A percentile compares a stretch with the other conserved stretches of the same genome.
Conservation (phyloP, 2,888 invertebrate genomes). For the Cancer borealis region DNA sequence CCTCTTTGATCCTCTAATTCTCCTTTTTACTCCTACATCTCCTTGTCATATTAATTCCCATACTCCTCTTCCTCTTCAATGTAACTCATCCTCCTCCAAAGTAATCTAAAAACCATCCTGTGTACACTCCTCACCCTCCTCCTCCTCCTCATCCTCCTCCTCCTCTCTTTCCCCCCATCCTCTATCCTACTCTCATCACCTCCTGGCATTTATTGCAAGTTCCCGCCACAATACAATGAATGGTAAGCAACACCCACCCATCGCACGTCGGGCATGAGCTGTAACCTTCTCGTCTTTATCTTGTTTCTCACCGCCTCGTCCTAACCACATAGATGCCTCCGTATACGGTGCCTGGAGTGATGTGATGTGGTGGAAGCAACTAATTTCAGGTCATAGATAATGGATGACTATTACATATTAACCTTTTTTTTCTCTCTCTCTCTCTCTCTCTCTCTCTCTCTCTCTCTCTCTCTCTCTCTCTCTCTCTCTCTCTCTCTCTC, state of each 20-base stretch:
- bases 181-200: not conserved
- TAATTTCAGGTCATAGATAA: no score
- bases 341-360: no score
- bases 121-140: not conserved
- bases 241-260: not conserved
- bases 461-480: no score
- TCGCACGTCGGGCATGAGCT: not conserved
- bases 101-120: no score
- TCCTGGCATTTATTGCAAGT: not conserved
- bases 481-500: no score
- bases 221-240: not conserved
- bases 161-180: no score
- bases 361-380: no score
- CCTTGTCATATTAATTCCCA: not conserved
- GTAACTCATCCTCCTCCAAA: no score
- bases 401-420: no score
- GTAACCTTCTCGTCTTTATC: not conserved
- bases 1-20: not conserved
- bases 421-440: no score
- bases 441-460: no score
- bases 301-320: not conserved
- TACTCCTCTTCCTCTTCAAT: not conserved
- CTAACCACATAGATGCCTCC: no score
- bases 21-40: not conserved
- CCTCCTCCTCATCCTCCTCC: not conserved